Evolutionary conservation across 2,888 invertebrate genomes (phyloP).

Genomic region (Stenchaetothrips biformis): DNA sequence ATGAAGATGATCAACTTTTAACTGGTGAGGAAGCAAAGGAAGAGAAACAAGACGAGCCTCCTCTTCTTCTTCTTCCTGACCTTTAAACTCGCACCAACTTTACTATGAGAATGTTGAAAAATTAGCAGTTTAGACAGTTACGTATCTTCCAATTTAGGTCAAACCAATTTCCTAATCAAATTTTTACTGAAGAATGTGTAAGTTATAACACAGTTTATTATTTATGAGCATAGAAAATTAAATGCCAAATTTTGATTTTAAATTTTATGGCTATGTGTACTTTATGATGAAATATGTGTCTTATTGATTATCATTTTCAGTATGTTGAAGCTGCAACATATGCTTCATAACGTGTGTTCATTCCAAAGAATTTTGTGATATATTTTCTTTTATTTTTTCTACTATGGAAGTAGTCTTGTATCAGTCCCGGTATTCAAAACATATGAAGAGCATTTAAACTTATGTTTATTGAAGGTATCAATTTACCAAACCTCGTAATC

Average conservation of each 20-base stretch:
- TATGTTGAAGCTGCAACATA: too few species aligned
- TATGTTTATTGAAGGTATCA: background rate
- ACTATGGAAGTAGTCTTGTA: background rate
- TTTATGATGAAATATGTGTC: too few species aligned
- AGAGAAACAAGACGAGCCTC: background rate
- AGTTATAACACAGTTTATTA: background rate
- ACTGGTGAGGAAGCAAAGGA: background rate
- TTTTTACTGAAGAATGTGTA: background rate
- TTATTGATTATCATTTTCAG: too few species aligned
- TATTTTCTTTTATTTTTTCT: background rate
- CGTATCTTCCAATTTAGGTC: too few species aligned
- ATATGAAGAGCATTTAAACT: background rate
- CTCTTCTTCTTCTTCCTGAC: background rate
- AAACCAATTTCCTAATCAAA: background rate
- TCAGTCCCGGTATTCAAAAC: background rate
- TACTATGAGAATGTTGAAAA: too few species aligned
- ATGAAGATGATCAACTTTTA: background rate
- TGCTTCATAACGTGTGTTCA: background rate
- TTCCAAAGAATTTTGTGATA: conserved; percentile 6
- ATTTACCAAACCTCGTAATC: too few species aligned
- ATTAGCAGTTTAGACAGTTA: background rate
- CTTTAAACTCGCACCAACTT: background rate
- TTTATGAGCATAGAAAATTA: background rate
- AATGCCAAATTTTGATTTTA: background rate
- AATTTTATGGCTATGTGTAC: background rate